These are phyloP conservation scores for Anguilla japonica DNA, from an alignment of 2,113 vertebrate genomes.

Conservation along the genomic window DNA sequence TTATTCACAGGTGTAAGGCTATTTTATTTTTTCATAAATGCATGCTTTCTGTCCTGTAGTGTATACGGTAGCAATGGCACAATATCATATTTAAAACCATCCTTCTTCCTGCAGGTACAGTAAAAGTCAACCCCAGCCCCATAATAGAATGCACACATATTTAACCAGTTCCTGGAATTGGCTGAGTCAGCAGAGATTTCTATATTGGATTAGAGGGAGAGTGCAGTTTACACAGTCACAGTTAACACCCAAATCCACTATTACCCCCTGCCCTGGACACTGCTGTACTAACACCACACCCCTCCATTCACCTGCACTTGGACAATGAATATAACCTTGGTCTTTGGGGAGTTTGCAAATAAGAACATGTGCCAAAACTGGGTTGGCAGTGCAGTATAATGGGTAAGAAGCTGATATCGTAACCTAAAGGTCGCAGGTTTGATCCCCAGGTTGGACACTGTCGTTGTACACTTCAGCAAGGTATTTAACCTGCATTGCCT, in stretches of 20 bases:
- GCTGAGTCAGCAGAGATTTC: not conserved
- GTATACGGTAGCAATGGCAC: not conserved
- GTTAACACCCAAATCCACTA: not conserved
- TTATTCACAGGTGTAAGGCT: not conserved
- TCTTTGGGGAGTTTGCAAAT: not conserved
- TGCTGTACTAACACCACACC: not conserved
- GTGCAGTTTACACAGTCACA: not conserved
- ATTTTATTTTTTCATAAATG: not conserved
- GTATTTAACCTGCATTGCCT: no score
- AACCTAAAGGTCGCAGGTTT: no score
- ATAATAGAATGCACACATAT: not conserved
- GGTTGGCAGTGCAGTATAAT: no score
- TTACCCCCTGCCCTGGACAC: not conserved
- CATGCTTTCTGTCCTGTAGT: not conserved
- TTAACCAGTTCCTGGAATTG: not conserved
- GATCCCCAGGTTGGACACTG: no score
- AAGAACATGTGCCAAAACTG: not conserved
- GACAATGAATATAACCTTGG: not conserved
- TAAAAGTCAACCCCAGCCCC: not conserved
- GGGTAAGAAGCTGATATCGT: no score
- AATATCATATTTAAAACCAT: not conserved
- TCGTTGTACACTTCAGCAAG: no score
- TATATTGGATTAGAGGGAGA: conserved; percentile 38
- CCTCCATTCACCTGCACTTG: not conserved
- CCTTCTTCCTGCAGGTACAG: not conserved